Percentiles rank a stretch among this genome's conserved stretches.
These are phyloP conservation scores for Microtus oregoni DNA, from an alignment of 2,113 vertebrate genomes.

Conservation along the genomic window DNA sequence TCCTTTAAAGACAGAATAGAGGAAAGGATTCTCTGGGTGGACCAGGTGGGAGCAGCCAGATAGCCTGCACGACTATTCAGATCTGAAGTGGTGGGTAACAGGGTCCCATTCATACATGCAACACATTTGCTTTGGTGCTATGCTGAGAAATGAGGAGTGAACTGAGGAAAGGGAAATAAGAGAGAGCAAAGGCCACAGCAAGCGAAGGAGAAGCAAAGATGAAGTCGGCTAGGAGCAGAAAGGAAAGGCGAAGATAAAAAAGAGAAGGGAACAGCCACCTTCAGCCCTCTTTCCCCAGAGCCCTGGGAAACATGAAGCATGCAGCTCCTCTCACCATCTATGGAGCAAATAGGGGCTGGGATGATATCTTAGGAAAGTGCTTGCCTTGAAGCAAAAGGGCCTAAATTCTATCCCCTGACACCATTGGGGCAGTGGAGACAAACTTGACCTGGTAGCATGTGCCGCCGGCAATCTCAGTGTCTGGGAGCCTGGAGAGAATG, in stretches of 20 bases:
- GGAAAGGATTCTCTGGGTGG: neutral
- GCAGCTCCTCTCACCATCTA: neutral
- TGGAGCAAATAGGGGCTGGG: no score
- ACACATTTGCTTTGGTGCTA: neutral
- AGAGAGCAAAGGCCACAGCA: neutral
- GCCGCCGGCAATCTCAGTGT: no score
- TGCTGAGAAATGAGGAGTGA: neutral
- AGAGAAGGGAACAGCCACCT: neutral
- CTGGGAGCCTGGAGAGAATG: neutral
- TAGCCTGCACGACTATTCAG: neutral
- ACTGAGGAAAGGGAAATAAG: neutral
- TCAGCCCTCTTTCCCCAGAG: neutral
- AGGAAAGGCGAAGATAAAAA: neutral
- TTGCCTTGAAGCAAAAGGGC: neutral
- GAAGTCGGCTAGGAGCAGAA: neutral
- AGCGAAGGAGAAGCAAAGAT: neutral
- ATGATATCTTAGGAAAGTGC: neutral
- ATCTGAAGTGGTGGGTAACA: neutral
- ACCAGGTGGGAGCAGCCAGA: neutral
- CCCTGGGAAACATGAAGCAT: neutral
- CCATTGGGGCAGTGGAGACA: no score
- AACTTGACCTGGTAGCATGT: neutral
- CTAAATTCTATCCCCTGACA: neutral
- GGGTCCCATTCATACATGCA: neutral
- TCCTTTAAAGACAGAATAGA: neutral